Conservation (phyloP, 2,888 invertebrate genomes). For the Acrocyrtus sp. region DNA sequence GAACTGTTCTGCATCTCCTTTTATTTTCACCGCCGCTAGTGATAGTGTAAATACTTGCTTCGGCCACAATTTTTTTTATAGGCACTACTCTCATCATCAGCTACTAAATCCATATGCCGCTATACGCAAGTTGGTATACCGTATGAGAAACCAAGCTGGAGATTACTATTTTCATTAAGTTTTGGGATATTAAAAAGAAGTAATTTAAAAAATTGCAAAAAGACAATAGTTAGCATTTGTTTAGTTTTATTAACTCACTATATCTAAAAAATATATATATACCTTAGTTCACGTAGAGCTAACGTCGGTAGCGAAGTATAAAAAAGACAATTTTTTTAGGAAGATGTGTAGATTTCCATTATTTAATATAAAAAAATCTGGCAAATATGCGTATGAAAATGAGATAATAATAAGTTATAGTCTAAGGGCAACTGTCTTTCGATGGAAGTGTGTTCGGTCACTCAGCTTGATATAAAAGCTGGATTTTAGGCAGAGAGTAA, state of each 20-base stretch:
- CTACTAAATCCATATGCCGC: background rate
- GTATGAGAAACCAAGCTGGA: constrained; percentile 29
- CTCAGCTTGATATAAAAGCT: constrained; percentile 16
- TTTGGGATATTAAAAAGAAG: too few relatives aligned
- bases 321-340: background rate
- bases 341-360: background rate
- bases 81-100: background rate
- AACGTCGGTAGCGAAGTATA: constrained; percentile 4
- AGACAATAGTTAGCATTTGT: too few relatives aligned
- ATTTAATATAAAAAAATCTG: background rate
- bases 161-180: constrained; percentile 13
- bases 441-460: constrained; percentile 33
- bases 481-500: background rate
- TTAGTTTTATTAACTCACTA: background rate
- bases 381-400: background rate
- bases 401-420: background rate
- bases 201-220: too few relatives aligned
- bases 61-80: background rate
- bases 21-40: too few relatives aligned
- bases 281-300: background rate
- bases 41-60: background rate
- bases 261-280: background rate
- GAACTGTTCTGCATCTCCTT: too few relatives aligned
- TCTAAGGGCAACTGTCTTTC: constrained; percentile 12
- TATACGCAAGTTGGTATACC: background rate